phyloP scores from a whole-genome alignment of 2,113 vertebrate genomes.

The Muscicapa adusta region DNA sequence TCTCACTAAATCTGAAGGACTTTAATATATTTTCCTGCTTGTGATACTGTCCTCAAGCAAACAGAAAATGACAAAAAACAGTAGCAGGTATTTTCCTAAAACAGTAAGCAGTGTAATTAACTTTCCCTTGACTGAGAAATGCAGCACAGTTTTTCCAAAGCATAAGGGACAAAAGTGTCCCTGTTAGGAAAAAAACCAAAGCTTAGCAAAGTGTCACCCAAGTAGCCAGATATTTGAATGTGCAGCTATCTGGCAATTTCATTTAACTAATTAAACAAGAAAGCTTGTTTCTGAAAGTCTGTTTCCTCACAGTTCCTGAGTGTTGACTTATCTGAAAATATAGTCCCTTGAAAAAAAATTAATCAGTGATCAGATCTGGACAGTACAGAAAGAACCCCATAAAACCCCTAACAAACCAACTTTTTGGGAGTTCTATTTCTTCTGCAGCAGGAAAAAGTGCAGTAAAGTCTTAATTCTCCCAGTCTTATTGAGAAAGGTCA shows the following conservation, averaged over 20 bases:
- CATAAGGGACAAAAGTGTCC: background rate
- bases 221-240: background rate
- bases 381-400: rapidly evolving
- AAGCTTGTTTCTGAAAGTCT: background rate
- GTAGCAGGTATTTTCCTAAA: background rate
- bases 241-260: background rate
- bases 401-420: rapidly evolving
- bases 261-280: background rate
- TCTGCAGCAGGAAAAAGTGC: background rate
- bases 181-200: background rate
- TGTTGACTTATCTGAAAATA: background rate
- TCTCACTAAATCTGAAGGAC: background rate
- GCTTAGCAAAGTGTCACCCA: background rate
- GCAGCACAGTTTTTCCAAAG: background rate
- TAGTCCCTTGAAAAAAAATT: background rate
- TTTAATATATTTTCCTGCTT: background rate
- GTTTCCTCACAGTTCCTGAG: rapidly evolving
- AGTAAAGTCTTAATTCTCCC: background rate
- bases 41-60: background rate
- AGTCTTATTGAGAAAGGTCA: background rate
- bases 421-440: background rate
- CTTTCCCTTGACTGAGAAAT: background rate
- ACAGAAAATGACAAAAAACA: background rate
- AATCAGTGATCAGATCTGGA: background rate
- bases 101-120: background rate